Conservation (phyloP, 1,140 invertebrate species). For the Drosophila virilis region DNA sequence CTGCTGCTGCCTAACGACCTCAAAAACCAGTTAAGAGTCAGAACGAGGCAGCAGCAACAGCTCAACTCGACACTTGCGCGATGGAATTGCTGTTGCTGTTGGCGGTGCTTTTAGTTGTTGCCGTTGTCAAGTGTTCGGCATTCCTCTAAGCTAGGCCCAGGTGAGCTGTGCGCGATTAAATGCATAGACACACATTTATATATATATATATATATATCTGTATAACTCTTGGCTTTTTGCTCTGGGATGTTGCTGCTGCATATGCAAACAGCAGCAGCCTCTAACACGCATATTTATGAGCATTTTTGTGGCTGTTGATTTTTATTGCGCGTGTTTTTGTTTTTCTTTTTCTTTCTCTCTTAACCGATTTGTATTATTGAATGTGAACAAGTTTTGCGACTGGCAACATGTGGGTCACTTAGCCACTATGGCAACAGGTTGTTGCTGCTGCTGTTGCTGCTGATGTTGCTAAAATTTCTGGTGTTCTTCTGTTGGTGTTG, state of each 20-base stretch:
- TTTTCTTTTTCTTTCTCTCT: conserved; percentile 29
- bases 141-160: conserved; percentile 39
- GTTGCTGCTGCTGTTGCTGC: conserved; percentile 21
- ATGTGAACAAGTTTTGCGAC: conserved; percentile 63
- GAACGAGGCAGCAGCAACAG: conserved; percentile 21
- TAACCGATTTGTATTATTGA: conserved; percentile 60
- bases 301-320: conserved; percentile 48
- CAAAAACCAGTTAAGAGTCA: conserved; percentile 55
- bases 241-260: conserved; percentile 30
- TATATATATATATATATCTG: neutral
- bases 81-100: conserved; percentile 31
- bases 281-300: conserved; percentile 57
- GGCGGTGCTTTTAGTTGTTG: conserved; percentile 20
- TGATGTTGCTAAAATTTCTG: conserved; percentile 16
- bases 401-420: conserved; percentile 63
- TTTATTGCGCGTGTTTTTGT: conserved; percentile 41
- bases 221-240: conserved; percentile 8
- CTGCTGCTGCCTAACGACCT: conserved; percentile 52
- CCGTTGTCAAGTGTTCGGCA: conserved; percentile 51
- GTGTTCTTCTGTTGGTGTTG: conserved; percentile 14
- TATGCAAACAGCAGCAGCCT: conserved; percentile 28
- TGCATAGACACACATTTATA: conserved; percentile 23
- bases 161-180: conserved; percentile 38
- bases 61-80: conserved; percentile 33
- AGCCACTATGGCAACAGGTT: conserved; percentile 66